A percentile compares a stretch with the other conserved stretches of the same genome.
These are phyloP conservation scores for Leptopilina syphax DNA, from an alignment of 2,888 invertebrate genomes.

Conservation along the genomic window DNA sequence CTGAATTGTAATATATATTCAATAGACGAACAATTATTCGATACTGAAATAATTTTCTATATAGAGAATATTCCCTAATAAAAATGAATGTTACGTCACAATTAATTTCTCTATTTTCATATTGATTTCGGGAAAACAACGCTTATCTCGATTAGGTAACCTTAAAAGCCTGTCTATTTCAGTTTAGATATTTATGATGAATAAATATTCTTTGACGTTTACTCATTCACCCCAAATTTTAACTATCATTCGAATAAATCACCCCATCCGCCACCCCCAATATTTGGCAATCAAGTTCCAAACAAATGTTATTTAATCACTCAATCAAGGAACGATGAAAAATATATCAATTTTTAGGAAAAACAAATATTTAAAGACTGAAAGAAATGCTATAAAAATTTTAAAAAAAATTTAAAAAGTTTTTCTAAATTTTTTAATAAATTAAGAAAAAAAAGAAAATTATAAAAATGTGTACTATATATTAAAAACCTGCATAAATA, in stretches of 20 bases:
- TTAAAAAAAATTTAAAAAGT: no score
- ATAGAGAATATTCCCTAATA: background rate
- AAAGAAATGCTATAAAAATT: no score
- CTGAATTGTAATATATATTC: no score
- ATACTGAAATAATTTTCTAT: background rate
- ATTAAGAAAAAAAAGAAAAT: no score
- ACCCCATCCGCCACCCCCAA: background rate
- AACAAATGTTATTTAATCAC: background rate
- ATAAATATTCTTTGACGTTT: constrained; percentile 26
- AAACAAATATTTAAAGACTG: no score
- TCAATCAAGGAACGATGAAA: background rate
- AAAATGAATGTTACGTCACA: no score
- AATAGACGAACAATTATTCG: no score
- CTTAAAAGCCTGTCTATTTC: constrained; percentile 25
- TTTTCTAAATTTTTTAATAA: no score
- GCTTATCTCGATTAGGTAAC: background rate
- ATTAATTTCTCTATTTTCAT: background rate
- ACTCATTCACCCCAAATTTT: background rate
- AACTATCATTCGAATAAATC: background rate
- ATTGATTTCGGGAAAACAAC: background rate
- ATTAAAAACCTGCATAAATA: no score
- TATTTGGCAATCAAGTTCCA: background rate
- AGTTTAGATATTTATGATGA: constrained; percentile 3
- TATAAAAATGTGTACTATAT: no score
- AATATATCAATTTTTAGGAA: no score